Evolutionary conservation across 2,797 vertebrate genomes (phyloP), one percentile per base, ranked within the genome.

Genomic region (Sebastes taczanowskii): DNA sequence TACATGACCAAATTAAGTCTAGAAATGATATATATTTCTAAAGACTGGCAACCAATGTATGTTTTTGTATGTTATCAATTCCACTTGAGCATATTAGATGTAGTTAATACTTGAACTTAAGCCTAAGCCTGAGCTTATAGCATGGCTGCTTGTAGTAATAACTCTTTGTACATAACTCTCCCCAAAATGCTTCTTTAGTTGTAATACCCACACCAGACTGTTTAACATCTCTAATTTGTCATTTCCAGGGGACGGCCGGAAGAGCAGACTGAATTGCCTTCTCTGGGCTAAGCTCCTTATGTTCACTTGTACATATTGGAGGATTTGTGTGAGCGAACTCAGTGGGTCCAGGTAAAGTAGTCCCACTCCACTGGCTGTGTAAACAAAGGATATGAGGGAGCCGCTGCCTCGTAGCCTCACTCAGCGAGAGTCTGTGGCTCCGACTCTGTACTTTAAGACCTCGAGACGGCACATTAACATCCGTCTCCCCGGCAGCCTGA

Each of bases 181-280:
- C 73, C 84, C 89, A 94, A 95, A 95, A 94, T 92, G 87, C 92
- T 88, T 82, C 87, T 90, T 92, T 90, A 88, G 89, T 90, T 91
- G 90, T 94, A 95, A 95, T 93, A 92, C 92, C 94, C 94, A 91
- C 93, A 94, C 92, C 93, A 89, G 93, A 91, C 93, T 95, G 91
- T 95, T 96, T 94, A 95, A 95, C 94, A 95, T 95, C 94, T 95
- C 92, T 95, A 95, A 95, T 96, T 95, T 95, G 95, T 94, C 94
- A 94, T 95, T 94, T 95, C 86, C 85, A 94, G 82, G 78, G 87
- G 90, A 95, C 59, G 88, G 88, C 89, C 70, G 65, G 82, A 69
- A 90, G 89, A 92, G 91, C 87, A 86, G 81, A 86, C 87, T 93
- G 90, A 95, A 95, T 92, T 92, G 90, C 92, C 87, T 93, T 90